Percentiles rank a stretch among this genome's conserved stretches.
phyloP scores from a whole-genome alignment of 1,140 invertebrate genomes.

The Coptotermes formosanus region DNA sequence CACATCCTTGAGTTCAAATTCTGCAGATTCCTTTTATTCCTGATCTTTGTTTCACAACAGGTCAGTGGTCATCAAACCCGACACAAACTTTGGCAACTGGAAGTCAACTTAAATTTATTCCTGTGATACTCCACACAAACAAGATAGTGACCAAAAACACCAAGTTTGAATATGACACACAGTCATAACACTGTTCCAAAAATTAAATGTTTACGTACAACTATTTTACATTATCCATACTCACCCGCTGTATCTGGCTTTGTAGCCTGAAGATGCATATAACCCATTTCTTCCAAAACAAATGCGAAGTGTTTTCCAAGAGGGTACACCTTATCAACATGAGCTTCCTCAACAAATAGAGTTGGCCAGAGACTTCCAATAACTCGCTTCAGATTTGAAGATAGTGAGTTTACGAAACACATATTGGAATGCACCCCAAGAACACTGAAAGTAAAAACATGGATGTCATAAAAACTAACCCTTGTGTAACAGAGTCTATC shows the following conservation, averaged over 20 bases:
- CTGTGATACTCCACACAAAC: no score
- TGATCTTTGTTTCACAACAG: no score
- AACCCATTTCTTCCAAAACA: conserved; percentile 71
- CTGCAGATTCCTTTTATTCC: no score
- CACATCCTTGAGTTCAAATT: no score
- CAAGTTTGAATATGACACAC: no score
- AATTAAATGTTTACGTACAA: no score
- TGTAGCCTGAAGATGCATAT: conserved; percentile 75
- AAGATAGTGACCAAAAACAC: no score
- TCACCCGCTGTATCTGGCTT: conserved; percentile 89
- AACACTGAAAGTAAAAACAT: conserved; percentile 50
- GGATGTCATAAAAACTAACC: not conserved
- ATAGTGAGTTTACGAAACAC: conserved; percentile 48
- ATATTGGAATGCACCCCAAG: conserved; percentile 68
- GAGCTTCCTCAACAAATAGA: conserved; percentile 54
- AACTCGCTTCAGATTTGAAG: conserved; percentile 51
- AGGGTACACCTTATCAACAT: conserved; percentile 61
- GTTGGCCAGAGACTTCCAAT: conserved; percentile 56
- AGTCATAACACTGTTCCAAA: no score
- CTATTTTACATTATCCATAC: conserved; percentile 30
- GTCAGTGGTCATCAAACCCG: no score
- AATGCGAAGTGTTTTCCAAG: conserved; percentile 48
- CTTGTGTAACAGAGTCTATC: not conserved
- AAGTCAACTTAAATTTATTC: no score
- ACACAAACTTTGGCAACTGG: no score